Base-by-base conservation (phyloP, 2,888 invertebrate genomes). In the Formica aserva region DNA sequence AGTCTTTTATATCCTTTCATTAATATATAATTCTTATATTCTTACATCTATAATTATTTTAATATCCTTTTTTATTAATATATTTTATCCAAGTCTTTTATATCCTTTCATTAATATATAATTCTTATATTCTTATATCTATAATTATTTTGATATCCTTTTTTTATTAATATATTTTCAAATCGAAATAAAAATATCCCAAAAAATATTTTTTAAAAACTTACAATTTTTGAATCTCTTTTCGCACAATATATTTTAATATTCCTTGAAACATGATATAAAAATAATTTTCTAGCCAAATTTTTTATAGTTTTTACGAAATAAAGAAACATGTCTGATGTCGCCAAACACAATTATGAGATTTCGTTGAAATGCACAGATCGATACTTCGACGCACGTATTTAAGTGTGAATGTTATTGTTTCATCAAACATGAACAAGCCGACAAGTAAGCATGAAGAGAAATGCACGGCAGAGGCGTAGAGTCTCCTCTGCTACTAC, bases 371-470 rank as follows among this genome's bases (percentile, higher is more conserved):
- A 18, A 15, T 9, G 15, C 41, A 13, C 8, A 15, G 63, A 32
- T 18, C 9, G 78, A n/a, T 32, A 32, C 15, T 57, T 57, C 4
- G 22, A 41, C 8, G 26, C 26, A 29, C 45, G 35, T 52, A 52
- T 35, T 69, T 57, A 57, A 71, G 22, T 18, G 32, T 26, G 26
- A 45, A 72, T 85, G 85, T 89, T 90, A 90, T 90, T 90, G 89
- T 89, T 89, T 89, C 86, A 78, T 90, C 87, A 85, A 91, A 91
- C 88, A 85, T 82, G 62, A 41, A 57, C 41, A 41, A 60, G 81
- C 41, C 57, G 41, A 60, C 62, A 9, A 48, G n/a, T n/a, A 52
- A 67, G 66, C 63, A 74, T 5, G 72, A 41, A 32, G 57, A 60
- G 18, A 26, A 60, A 41, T 29, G 35, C 57, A 18, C 15, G 32